phyloP scores from a whole-genome alignment of 2,888 invertebrate species.

The Scrobipalpa costella region DNA sequence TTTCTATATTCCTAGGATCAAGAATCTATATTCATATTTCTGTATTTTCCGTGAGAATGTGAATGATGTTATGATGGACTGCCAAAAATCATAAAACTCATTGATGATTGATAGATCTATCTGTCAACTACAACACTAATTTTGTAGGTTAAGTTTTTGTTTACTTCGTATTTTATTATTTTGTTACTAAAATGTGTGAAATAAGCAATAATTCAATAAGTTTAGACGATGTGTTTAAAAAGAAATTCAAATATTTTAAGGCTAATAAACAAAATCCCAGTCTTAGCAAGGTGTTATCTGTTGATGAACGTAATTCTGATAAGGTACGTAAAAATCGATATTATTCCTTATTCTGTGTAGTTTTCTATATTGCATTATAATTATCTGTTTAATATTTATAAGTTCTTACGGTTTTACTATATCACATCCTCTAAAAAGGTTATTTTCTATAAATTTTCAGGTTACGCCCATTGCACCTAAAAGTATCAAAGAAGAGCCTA shows the following conservation, averaged over 20 bases:
- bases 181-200: constrained; percentile 6
- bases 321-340: constrained; percentile 40
- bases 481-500: constrained; percentile 41
- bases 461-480: constrained; percentile 29
- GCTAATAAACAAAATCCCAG: constrained; percentile 84
- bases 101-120: no score
- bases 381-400: neutral
- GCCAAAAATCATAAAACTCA: no score
- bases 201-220: constrained; percentile 10
- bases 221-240: constrained; percentile 79
- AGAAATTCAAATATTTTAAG: constrained; percentile 90
- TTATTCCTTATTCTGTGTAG: neutral
- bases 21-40: no score
- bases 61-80: no score
- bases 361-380: neutral
- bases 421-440: constrained; percentile 13
- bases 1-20: no score
- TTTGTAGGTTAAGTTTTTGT: neutral
- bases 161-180: neutral
- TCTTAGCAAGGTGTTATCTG: constrained; percentile 83
- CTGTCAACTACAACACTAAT: no score
- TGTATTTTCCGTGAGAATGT: no score
- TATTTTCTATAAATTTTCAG: constrained; percentile 36
- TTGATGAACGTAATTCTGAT: constrained; percentile 47
- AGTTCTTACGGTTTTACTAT: neutral